These are phyloP conservation scores for Rhinella marina DNA, from an alignment of 2,797 vertebrate species.

Conservation along the genomic window DNA sequence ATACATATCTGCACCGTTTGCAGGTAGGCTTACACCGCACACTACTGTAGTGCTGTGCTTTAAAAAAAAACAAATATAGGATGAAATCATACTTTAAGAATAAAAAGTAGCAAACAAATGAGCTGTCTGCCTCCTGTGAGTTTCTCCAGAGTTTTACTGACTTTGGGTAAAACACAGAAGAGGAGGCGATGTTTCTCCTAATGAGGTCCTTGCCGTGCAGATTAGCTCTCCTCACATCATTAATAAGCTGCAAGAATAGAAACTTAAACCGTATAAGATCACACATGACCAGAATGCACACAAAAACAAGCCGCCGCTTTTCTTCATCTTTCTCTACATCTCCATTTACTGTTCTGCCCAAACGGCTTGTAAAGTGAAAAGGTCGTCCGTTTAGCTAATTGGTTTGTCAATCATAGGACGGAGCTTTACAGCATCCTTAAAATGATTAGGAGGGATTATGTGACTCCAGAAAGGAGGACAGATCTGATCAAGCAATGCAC, in stretches of 20 bases:
- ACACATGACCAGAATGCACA: background rate
- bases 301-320: background rate
- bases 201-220: background rate
- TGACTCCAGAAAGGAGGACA: too few relatives aligned
- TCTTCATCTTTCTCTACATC: background rate
- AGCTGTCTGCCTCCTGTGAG: background rate
- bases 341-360: background rate
- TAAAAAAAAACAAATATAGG: too few relatives aligned
- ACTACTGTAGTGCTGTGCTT: too few relatives aligned
- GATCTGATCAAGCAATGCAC: too few relatives aligned
- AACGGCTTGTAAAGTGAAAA: background rate
- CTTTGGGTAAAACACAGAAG: background rate
- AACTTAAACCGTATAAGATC: slow-evolving; percentile 7
- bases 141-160: background rate
- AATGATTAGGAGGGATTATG: slow-evolving; percentile 8
- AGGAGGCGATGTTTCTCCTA: background rate
- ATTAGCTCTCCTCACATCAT: slow-evolving; percentile 5
- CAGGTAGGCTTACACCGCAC: too few relatives aligned
- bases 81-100: background rate
- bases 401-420: background rate
- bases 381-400: background rate
- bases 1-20: too few relatives aligned
- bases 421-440: background rate
- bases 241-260: background rate
- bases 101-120: background rate